Evolutionary conservation across 2,113 vertebrate genomes (phyloP), one percentile per base, ranked within the genome.

Genomic region (Chaetodon auriga): DNA sequence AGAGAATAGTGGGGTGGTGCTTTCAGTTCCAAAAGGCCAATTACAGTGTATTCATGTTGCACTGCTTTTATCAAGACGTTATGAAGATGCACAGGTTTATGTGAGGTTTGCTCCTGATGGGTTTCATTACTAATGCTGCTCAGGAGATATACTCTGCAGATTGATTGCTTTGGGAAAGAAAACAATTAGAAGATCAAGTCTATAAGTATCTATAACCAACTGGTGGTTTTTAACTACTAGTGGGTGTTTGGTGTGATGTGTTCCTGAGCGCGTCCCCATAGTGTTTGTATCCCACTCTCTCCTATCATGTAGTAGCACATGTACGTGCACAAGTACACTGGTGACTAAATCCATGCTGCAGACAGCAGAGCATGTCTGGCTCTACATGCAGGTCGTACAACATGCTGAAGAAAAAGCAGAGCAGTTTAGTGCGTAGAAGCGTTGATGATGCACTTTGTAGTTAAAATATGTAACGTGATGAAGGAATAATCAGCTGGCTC

Each of bases 21-120:
- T 72, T 82, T 78, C 69, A 45, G 51, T 15, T 90, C 68, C 77
- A 73, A 80, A 85, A 88, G 81, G 87, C 87, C 87, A 93, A 89
- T 91, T 92, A 88, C 75, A 48, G 51, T 2, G 64, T 69, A 53
- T 80, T 80, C 75, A 68, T 82, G 73, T 86, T 60, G 25, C 13
- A 58, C 45, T n/a, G 72, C 81, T 76, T 87, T 85, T 82, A 82
- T 89, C 54, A 71, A 65, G 80, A 53, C 53, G 77, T 83, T 30
- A 62, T 77, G 78, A 51, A 51, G 68, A 57, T 81, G 70, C 48
- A 57, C 57, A 61, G 61, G 82, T 66, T 79, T 38, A 30, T 30
- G 3, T 30, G 30, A 30, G 30, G 58, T 55, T 49, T 21, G 46
- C 36, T 46, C 23, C 45, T 66, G 58, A 57, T 55, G 8, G 62